Evolutionary conservation across 2,888 invertebrate genomes (phyloP).

Genomic region (Ophion obscuratus): DNA sequence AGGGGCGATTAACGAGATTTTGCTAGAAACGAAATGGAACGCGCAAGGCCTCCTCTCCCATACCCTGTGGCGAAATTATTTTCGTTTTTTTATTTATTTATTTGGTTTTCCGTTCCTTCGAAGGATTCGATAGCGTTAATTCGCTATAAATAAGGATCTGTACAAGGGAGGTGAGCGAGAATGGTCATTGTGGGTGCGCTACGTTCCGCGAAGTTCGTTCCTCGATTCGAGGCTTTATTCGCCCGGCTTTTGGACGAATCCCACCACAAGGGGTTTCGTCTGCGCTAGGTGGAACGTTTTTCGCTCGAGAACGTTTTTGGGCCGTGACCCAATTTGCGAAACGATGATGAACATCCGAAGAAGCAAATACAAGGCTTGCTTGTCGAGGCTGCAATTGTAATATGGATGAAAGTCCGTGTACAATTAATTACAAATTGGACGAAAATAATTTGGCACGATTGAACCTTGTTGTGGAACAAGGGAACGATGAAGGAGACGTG

Average conservation of each 20-base stretch:
- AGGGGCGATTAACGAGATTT: slow-evolving; percentile 52
- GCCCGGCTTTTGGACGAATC: no score
- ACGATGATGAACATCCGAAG: background rate
- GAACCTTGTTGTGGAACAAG: background rate
- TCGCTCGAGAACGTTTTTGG: background rate
- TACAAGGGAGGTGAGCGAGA: slow-evolving; percentile 20
- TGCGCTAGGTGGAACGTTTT: background rate
- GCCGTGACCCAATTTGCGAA: background rate
- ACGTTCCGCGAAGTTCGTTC: slow-evolving; percentile 11
- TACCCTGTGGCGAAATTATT: background rate
- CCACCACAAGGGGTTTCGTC: background rate
- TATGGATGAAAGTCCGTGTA: background rate
- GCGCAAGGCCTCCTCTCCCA: background rate
- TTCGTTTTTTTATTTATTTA: background rate
- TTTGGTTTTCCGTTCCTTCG: slow-evolving; percentile 5
- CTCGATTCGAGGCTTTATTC: background rate
- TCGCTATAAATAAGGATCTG: slow-evolving; percentile 58
- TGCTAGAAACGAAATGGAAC: slow-evolving; percentile 31
- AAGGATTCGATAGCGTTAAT: slow-evolving; percentile 9
- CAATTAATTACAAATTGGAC: background rate
- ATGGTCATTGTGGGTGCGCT: slow-evolving; percentile 20
- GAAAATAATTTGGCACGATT: background rate
- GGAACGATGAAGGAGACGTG: background rate
- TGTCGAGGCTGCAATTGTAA: no score
- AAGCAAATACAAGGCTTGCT: background rate